Evolutionary conservation across 2,113 vertebrate species (phyloP).

Genomic region (Antennarius striatus): DNA sequence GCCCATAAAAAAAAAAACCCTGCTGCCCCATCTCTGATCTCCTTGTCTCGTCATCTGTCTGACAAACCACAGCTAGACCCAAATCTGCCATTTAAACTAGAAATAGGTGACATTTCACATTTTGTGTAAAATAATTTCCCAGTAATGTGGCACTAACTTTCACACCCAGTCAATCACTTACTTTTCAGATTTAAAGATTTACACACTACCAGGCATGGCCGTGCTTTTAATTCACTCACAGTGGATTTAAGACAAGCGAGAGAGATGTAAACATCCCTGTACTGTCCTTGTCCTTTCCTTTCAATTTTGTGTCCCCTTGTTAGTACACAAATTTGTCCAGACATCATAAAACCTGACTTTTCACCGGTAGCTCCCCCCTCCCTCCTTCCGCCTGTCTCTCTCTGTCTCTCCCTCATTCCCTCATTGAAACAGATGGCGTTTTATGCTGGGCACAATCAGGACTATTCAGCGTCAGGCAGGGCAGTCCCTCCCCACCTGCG

Average conservation of each 20-base stretch:
- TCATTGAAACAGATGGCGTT: slow-evolving; percentile 90
- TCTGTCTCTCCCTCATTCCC: slow-evolving; percentile 60
- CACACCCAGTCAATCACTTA: neutral
- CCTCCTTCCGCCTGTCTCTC: slow-evolving; percentile 31
- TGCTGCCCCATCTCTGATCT: slow-evolving; percentile 51
- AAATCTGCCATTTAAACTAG: slow-evolving; percentile 28
- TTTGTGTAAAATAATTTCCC: neutral
- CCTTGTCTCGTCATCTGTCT: slow-evolving; percentile 44
- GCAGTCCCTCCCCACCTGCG: slow-evolving; percentile 91
- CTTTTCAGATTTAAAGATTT: neutral
- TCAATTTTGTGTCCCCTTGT: slow-evolving; percentile 9
- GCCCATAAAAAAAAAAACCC: slow-evolving; percentile 65
- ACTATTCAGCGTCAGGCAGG: slow-evolving; percentile 88
- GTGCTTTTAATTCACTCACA: no score
- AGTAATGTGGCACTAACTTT: no score
- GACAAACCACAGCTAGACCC: slow-evolving; percentile 29
- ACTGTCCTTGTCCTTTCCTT: slow-evolving; percentile 7
- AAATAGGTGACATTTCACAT: slow-evolving; percentile 36
- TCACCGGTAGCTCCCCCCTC: slow-evolving; percentile 51
- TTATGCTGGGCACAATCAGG: slow-evolving; percentile 92
- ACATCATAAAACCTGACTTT: slow-evolving; percentile 71
- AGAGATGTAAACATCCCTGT: slow-evolving; percentile 4
- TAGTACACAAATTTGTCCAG: slow-evolving; percentile 53
- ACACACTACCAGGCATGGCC: neutral
- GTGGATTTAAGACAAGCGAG: slow-evolving; percentile 16